Evolutionary conservation across 2,113 vertebrate genomes (phyloP), one percentile per base, ranked within the genome.

Genomic region (Pseudolaguvia tuberculata): DNA sequence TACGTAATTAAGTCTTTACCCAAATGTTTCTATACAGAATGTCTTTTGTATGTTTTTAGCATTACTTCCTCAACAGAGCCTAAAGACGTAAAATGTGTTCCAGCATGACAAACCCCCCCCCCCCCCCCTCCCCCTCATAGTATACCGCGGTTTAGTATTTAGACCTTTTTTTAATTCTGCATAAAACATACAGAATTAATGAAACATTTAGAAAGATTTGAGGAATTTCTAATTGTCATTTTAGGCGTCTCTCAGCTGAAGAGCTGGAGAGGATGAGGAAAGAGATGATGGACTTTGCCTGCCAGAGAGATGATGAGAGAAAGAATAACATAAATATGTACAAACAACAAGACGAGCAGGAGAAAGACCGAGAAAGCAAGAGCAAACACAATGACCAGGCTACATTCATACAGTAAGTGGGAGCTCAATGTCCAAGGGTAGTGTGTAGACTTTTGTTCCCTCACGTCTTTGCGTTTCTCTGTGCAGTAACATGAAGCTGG

Each of bases 251-350:
- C 21, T 93, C 94, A 0, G 80, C 90, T 0, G 94, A 95, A 51
- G 96, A 98, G 21, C 89, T 97, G n/a, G 95, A 96, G 80, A 78
- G 77, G 1, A 94, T 87, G 68, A 90, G 95, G 48, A 86, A 81
- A 52, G 93, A 96, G 70, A 99, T 99, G 97, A 91, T 98, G 92
- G 91, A 92, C 17, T 92, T 95, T 2, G 96, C 95, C 57, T 91
- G 89, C 75, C 92, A 94, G 90, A 86, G 94, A 56, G 96, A 98
- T 7, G 90, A 94, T 70, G 93, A 97, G 80, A 84, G 96, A 39
- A 91, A 91, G 18, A 90, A 85, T 73, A 94, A 90, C 65, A 91
- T 99, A 20, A 86, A 82, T 79, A 91, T 79, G 13, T 98, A 99
- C 20, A 89, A 86, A 4, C 87, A 75, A 73, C 93, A 95, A 57